Conservation (phyloP, 2,797 vertebrate genomes). For the Galago senegalensis region DNA sequence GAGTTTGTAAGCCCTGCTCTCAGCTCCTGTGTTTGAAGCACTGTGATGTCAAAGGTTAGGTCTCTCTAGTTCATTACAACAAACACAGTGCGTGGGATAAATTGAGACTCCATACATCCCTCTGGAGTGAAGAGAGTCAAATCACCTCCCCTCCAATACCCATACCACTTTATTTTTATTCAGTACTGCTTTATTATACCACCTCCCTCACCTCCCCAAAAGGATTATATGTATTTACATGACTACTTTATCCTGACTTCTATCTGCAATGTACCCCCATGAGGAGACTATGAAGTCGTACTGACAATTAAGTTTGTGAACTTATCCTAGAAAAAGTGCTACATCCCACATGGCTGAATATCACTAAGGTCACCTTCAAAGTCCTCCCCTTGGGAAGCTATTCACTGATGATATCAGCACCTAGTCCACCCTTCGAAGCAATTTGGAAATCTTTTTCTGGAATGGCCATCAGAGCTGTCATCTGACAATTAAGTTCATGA, state of each 20-base stretch:
- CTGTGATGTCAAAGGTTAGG: not conserved
- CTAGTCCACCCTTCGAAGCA: too few species aligned
- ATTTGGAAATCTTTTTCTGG: too few species aligned
- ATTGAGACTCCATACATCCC: not conserved
- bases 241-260: not conserved
- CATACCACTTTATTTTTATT: not conserved
- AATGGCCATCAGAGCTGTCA: too few species aligned
- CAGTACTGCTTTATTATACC: not conserved
- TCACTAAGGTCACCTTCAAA: too few species aligned
- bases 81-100: not conserved
- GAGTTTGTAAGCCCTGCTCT: not conserved
- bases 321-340: too few species aligned
- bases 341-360: too few species aligned
- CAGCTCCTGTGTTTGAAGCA: not conserved
- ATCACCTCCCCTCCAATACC: not conserved
- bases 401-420: too few species aligned
- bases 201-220: not conserved
- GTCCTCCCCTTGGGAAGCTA: too few species aligned
- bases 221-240: not conserved
- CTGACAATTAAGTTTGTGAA: too few species aligned
- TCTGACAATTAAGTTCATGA: too few species aligned
- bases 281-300: accelerated
- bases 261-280: not conserved
- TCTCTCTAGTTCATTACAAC: not conserved
- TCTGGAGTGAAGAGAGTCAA: slow-evolving; percentile 11